Evolutionary conservation across 2,888 invertebrate species (phyloP), one percentile per base, ranked within the genome.

Genomic region (Anoplius nigerrimus): DNA sequence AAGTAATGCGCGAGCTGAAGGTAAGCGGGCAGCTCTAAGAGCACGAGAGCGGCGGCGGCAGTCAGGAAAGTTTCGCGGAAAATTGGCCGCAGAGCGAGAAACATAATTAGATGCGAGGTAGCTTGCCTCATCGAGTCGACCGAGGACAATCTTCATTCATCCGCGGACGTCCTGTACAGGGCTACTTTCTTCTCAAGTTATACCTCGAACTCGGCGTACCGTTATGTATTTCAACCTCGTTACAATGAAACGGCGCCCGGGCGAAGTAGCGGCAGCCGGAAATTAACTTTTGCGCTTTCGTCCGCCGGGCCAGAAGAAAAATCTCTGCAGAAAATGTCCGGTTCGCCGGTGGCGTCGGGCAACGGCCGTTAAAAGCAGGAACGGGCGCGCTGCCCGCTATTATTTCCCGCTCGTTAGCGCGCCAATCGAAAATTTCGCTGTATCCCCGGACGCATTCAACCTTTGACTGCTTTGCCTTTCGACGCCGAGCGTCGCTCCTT

Each of bases 91-190:
- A n/a, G 42, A 46, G 54, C 64, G 55, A 15, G 58, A 60, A 68
- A 66, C 60, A 63, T 60, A 73, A 71, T 74, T 74, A 73, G 66
- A 34, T 34, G 34, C 34, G 34, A 65, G 55, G 55, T 55, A 52
- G 56, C 46, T 48, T 4, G 61, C 70, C 73, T 70, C 67, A 67
- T 71, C 70, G 71, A 6, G 34, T 74, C 60, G 65, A 56, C 54
- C 48, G 52, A 27, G 34, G 59, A 34, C 13, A 57, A 54, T 34
- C 53, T 22, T 16, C 65, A 57, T 71, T 51, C 64, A 74, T 72
- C 71, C 69, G 68, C 70, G 75, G 73, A 75, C 69, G 74, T 71
- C 71, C 71, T 71, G 34, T 65, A 68, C 65, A 62, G 62, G 52
- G 69, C 57, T 51, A 54, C 48, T 42, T 57, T 22, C 21, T 34